A percentile compares a stretch with the other conserved stretches of the same genome.
These are phyloP conservation scores for Dolichoris vasculosae DNA, from an alignment of 1,140 invertebrate genomes.

Conservation along the genomic window DNA sequence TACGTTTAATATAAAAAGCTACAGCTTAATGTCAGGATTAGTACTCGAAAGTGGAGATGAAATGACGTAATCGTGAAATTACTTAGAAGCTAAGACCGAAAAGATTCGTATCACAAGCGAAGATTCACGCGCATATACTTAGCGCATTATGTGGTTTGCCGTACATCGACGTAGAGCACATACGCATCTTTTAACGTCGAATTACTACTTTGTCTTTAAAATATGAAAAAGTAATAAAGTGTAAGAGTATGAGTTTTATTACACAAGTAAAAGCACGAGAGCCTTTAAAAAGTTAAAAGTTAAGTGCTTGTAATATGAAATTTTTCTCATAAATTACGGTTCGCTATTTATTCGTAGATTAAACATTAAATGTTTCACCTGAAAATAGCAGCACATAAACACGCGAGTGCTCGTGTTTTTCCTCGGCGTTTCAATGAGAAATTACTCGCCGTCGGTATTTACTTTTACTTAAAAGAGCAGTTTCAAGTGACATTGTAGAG, in stretches of 20 bases:
- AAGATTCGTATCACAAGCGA: not conserved
- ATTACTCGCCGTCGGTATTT: not conserved
- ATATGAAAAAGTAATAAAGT: conserved; percentile 9
- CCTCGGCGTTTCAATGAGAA: not conserved
- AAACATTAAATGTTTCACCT: not conserved
- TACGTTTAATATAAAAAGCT: not conserved
- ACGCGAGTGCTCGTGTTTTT: not conserved
- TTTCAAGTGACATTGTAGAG: not conserved
- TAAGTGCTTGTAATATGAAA: not conserved
- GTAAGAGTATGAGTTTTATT: not conserved
- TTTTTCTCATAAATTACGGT: not conserved
- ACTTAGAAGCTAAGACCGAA: not conserved
- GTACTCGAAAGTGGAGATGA: not conserved
- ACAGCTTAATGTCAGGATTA: not conserved
- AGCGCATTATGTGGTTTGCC: not conserved
- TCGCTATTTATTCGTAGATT: not conserved
- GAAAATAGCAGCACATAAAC: not conserved
- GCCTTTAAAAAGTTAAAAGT: not conserved
- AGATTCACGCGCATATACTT: not conserved
- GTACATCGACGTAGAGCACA: not conserved
- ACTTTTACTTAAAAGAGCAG: not conserved
- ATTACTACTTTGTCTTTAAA: not conserved
- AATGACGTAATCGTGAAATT: not conserved
- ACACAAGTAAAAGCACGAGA: not conserved
- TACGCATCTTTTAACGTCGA: not conserved